Base-by-base conservation (phyloP, 2,888 invertebrate species). In the Disparrhopalites patrizii region DNA sequence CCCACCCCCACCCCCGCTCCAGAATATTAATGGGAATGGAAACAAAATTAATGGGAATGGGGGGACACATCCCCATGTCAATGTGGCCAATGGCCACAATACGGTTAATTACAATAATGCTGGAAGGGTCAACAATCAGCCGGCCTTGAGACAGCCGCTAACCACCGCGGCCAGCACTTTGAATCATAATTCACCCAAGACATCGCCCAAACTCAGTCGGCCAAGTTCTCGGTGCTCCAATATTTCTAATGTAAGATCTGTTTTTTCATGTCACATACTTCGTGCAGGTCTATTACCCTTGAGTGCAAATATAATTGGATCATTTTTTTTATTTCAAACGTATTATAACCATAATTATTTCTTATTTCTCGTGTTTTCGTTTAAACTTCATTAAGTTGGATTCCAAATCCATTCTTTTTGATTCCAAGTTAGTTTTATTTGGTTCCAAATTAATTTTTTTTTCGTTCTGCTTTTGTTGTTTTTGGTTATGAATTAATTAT, bases 181-280 rank as follows among this genome's bases (percentile, higher is more conserved):
- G 50, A 52, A 61, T 36, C 33, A 61, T n/a, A 61, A 54, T 43
- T 65, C 65, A 28, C 65, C 65, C 7, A 50, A 50, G 33, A 66
- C 66, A 8, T 82, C 83, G 10, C 83, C 83, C 13, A 80, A 81
- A 73, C 80, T 81, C 28, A 83, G 82, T 74, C 80, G 83, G 38
- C 81, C 82, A 2, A 81, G 80, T 70, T 82, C 83, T 4, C 77
- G 83, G 71, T 79, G 81, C 27, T 82, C 81, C 27, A 82, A 72
- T 66, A 71, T 81, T 67, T 80, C 81, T 52, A 79, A 81, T 75
- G 81, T 81, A 77, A 77, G 79, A 77, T n/a, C n/a, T n/a, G n/a
- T n/a, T n/a, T n/a, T n/a, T n/a, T n/a, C n/a, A n/a, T n/a, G n/a
- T n/a, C n/a, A n/a, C n/a, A n/a, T n/a, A n/a, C n/a, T n/a, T n/a